Evolutionary conservation across 1,140 invertebrate genomes (phyloP).

Genomic region (Aphaenogaster floridana): DNA sequence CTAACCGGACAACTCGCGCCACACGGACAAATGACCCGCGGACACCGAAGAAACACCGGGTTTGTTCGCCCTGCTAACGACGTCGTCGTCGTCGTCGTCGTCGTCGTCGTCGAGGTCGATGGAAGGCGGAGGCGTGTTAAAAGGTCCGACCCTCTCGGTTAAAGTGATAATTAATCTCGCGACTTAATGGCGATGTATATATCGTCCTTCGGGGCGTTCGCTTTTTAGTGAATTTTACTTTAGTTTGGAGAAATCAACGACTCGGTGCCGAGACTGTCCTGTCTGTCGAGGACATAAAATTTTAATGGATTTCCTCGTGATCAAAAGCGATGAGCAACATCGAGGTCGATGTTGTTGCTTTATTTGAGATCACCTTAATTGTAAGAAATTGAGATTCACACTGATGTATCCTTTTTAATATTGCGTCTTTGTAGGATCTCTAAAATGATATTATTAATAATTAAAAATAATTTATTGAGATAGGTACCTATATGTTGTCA

Average conservation of each 20-base stretch:
- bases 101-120: slow-evolving; percentile 37
- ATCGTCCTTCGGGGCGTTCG: slow-evolving; percentile 14
- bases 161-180: slow-evolving; percentile 61
- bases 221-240: slow-evolving; percentile 33
- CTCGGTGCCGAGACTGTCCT: slow-evolving; percentile 9
- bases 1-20: slow-evolving; percentile 55
- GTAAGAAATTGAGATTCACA: neutral
- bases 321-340: neutral
- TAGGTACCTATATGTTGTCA: neutral
- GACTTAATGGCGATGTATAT: slow-evolving; percentile 57
- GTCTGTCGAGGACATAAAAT: slow-evolving; percentile 45
- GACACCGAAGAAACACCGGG: slow-evolving; percentile 4
- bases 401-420: neutral
- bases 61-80: slow-evolving; percentile 60
- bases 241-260: slow-evolving; percentile 6
- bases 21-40: slow-evolving; percentile 63
- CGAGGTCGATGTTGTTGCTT: neutral
- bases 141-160: slow-evolving; percentile 46
- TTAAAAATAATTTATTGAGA: neutral
- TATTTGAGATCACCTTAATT: neutral
- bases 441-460: neutral
- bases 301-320: slow-evolving; percentile 54
- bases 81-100: slow-evolving; percentile 23
- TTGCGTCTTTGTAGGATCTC: neutral
- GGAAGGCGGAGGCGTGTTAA: slow-evolving; percentile 50